Conservation (phyloP, 2,888 invertebrate species). For the Hololepta plana region DNA sequence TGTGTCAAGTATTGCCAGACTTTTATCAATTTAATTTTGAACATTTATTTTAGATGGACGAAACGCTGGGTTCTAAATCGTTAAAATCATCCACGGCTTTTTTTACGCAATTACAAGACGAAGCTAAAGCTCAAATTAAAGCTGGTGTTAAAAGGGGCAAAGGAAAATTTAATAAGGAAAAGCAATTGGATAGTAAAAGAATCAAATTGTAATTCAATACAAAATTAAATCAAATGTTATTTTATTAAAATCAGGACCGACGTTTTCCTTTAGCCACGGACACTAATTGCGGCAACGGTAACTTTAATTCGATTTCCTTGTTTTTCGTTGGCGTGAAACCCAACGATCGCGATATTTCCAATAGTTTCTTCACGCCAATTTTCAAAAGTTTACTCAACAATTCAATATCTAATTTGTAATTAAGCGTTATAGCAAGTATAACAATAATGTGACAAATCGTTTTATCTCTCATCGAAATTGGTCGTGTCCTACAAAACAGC, state of each 20-base stretch:
- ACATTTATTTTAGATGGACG: slow-evolving; percentile 28
- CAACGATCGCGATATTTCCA: slow-evolving; percentile 20
- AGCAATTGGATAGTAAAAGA: slow-evolving; percentile 30
- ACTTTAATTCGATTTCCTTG: slow-evolving; percentile 14
- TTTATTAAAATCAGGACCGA: too few relatives aligned
- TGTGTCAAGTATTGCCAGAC: slow-evolving; percentile 6
- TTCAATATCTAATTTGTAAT: slow-evolving; percentile 19
- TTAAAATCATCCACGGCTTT: slow-evolving; percentile 66
- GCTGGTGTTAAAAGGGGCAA: slow-evolving; percentile 16
- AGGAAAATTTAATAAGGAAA: slow-evolving; percentile 22
- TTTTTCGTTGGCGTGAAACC: slow-evolving; percentile 16
- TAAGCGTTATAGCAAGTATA: slow-evolving; percentile 17
- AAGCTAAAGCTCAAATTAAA: slow-evolving; percentile 37
- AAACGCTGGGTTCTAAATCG: slow-evolving; percentile 27
- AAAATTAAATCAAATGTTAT: too few relatives aligned
- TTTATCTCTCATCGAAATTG: slow-evolving; percentile 23
- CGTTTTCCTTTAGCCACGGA: slow-evolving; percentile 3
- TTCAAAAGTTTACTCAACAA: slow-evolving; percentile 18
- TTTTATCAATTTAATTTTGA: slow-evolving; percentile 5
- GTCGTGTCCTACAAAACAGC: too few relatives aligned
- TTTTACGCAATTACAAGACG: slow-evolving; percentile 72
- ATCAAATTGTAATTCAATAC: slow-evolving; percentile 37
- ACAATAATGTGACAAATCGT: slow-evolving; percentile 21
- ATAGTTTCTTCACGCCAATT: slow-evolving; percentile 19
- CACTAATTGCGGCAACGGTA: slow-evolving; percentile 19